Evolutionary conservation across 2,888 invertebrate genomes (phyloP).

Genomic region (Scelioninae gen. 1): DNA sequence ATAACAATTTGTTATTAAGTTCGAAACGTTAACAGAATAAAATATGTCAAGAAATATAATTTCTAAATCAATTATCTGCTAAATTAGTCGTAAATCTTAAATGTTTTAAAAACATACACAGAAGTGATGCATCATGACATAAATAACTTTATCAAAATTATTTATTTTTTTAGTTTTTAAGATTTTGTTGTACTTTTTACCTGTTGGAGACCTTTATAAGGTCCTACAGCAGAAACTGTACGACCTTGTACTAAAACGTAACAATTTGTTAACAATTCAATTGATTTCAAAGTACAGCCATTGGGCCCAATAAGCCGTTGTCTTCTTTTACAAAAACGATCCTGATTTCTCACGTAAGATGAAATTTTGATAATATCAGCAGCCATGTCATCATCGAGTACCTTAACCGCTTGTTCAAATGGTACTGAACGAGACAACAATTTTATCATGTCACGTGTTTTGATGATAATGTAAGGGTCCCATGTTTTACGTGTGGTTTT

Average conservation of each 20-base stretch:
- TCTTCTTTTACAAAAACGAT: conserved; percentile 97
- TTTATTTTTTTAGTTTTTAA: no score
- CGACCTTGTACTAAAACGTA: conserved; percentile 98
- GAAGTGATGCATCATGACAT: no score
- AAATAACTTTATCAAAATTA: no score
- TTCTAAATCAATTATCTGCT: no score
- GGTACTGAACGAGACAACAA: conserved; percentile 97
- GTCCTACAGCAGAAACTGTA: conserved; percentile 98
- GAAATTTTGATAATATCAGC: conserved; percentile 99
- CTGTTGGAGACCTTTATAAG: conserved; percentile 94
- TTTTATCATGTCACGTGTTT: conserved; percentile 98
- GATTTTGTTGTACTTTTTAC: conserved; percentile 1
- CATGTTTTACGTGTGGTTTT: conserved; percentile 98
- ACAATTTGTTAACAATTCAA: conserved; percentile 97
- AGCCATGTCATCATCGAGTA: conserved; percentile 94
- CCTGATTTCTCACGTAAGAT: conserved; percentile 94
- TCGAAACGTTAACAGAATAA: no score
- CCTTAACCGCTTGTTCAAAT: conserved; percentile 95
- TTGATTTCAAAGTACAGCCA: conserved; percentile 98
- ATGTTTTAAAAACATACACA: no score
- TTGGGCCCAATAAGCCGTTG: conserved; percentile 98
- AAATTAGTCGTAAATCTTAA: no score
- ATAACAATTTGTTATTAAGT: no score
- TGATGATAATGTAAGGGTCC: conserved; percentile 98
- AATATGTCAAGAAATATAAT: no score